Percentiles rank a stretch among this genome's conserved stretches.
These are phyloP conservation scores for Drosophila ficusphila DNA, from an alignment of 1,140 invertebrate genomes.

Conservation along the genomic window DNA sequence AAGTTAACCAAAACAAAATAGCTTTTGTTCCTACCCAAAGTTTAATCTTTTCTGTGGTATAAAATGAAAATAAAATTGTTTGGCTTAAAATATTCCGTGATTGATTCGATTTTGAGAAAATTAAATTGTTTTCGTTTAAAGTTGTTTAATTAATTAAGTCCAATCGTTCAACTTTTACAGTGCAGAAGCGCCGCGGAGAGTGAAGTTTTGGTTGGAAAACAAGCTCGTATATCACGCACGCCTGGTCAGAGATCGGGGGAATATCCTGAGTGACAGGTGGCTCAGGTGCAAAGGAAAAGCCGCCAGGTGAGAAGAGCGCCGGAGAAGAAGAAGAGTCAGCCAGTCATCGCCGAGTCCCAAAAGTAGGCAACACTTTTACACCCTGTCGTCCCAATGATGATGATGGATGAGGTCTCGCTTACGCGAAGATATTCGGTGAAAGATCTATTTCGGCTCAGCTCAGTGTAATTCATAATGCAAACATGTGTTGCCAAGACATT, in stretches of 20 bases:
- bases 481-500: conserved; percentile 37
- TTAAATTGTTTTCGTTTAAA: too few species aligned
- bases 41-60: too few species aligned
- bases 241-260: conserved; percentile 36
- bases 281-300: conserved; percentile 35
- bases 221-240: conserved; percentile 57
- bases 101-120: too few species aligned
- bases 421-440: conserved; percentile 2
- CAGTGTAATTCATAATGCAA: conserved; percentile 40
- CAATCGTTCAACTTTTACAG: neutral
- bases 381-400: conserved; percentile 36
- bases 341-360: conserved; percentile 9
- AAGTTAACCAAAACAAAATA: too few species aligned
- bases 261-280: conserved; percentile 45
- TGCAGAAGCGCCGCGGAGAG: neutral
- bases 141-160: neutral
- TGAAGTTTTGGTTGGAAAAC: conserved; percentile 24
- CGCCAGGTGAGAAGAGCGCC: neutral
- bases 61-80: too few species aligned
- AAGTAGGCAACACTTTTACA: conserved; percentile 48
- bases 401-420: conserved; percentile 34
- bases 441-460: conserved; percentile 1
- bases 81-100: too few species aligned
- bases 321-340: conserved; percentile 23
- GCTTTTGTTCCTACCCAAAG: too few species aligned